phyloP scores from a whole-genome alignment of 1,140 invertebrate species.

The Ganaspis sp. region DNA sequence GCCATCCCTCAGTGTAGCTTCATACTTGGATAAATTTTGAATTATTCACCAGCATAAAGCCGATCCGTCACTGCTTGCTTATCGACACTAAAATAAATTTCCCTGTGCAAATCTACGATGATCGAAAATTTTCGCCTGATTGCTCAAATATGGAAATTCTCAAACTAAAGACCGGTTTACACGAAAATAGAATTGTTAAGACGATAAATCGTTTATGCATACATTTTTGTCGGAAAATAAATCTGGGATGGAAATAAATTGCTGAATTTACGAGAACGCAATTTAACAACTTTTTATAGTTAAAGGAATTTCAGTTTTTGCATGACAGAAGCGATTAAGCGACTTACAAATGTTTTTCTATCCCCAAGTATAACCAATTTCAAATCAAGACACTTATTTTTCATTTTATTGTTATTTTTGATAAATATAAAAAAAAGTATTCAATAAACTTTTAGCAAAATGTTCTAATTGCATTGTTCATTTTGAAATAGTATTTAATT shows the following conservation, averaged over 20 bases:
- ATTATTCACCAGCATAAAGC: slow-evolving; percentile 6
- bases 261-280: background rate
- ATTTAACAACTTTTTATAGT: background rate
- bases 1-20: background rate
- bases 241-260: background rate
- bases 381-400: too few species aligned
- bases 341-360: too few species aligned
- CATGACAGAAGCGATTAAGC: background rate
- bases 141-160: slow-evolving; percentile 12
- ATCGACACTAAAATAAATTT: slow-evolving; percentile 26
- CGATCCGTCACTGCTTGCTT: slow-evolving; percentile 4
- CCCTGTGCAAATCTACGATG: background rate
- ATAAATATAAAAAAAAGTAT: too few species aligned
- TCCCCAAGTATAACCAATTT: too few species aligned
- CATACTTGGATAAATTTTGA: slow-evolving; percentile 5
- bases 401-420: too few species aligned
- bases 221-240: background rate
- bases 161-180: background rate
- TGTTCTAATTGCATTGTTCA: too few species aligned
- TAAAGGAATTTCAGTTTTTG: background rate
- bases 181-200: background rate
- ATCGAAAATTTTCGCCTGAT: background rate
- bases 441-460: too few species aligned
- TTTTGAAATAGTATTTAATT: too few species aligned
- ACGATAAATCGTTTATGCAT: background rate